Evolutionary conservation across 2,797 vertebrate genomes (phyloP), one percentile per base, ranked within the genome.

Genomic region (Danio aesculapii): DNA sequence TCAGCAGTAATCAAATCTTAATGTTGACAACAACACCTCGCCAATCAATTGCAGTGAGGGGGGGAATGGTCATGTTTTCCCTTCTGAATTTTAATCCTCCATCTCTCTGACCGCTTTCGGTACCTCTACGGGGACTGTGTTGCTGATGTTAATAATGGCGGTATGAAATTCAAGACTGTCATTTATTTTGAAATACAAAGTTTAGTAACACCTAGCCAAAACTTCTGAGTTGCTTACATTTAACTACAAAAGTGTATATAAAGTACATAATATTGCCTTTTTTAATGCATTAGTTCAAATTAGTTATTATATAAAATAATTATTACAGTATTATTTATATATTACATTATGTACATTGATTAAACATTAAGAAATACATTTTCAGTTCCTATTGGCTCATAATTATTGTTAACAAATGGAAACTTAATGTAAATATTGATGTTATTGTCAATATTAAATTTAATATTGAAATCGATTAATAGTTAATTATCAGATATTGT

Each of bases 1-100:
- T 94, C 92, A 92, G 92, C 90, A 81, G 91, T 94, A 94, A 94
- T 95, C 93, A 94, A 93, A 93, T 92, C 92, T 93, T 93, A 93
- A 92, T 88, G 91, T 92, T 92, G 92, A 94, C 92, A 93, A 91
- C 91, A 93, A 93, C 93, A 92, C 90, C 88, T 89, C 78, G 21
- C 82, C 86, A 88, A 94, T 94, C 93, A 91, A 95, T 94, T 91
- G 80, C 70, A 86, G 88, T 5, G 5, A 13, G 90, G 85, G 84
- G 72, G 70, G 55, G 68, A 83, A 86, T 86, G 79, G 71, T 86
- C 81, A 79, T 79, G 83, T 83, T 68, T 79, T 81, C 83, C 69
- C 59, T 16, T 75, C 75, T 74, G 81, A 92, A 91, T 93, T 90
- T 90, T 87, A 93, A 92, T 93, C 88, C 88, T 87, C 84, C 57